Percentiles rank a stretch among this genome's conserved stretches.
Evolutionary conservation across 2,888 invertebrate species (phyloP).

Genomic region (Latrodectus elegans): DNA sequence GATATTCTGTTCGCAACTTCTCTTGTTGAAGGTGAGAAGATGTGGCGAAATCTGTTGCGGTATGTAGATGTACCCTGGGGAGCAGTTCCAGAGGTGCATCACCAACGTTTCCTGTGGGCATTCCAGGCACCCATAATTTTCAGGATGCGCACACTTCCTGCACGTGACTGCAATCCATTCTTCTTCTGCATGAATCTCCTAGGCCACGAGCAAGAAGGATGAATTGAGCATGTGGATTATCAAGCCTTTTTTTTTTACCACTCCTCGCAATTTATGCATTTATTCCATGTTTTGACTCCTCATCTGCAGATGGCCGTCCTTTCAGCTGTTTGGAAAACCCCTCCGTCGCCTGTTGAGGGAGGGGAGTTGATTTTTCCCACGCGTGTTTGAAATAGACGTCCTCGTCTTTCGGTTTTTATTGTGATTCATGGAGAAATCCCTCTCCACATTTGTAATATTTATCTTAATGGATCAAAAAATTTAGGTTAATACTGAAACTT

Average conservation of each 20-base stretch:
- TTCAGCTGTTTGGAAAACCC: conserved; percentile 25
- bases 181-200: neutral
- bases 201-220: neutral
- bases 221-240: neutral
- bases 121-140: conserved; percentile 27
- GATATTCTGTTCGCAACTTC: too few relatives aligned
- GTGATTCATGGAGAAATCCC: too few relatives aligned
- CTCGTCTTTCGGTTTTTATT: too few relatives aligned
- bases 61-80: neutral
- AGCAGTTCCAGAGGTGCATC: neutral
- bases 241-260: neutral
- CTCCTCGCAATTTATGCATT: conserved; percentile 40
- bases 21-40: neutral
- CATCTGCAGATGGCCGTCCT: conserved; percentile 29
- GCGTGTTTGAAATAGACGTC: too few relatives aligned
- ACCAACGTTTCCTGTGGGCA: neutral
- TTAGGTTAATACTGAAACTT: too few relatives aligned
- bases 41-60: neutral
- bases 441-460: too few relatives aligned
- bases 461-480: too few relatives aligned
- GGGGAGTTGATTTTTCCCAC: too few relatives aligned
- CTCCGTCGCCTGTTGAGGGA: too few relatives aligned
- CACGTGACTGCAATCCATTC: conserved; percentile 8
- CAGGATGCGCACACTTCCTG: neutral
- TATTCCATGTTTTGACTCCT: conserved; percentile 50